Percentiles rank a stretch among this genome's conserved stretches.
Evolutionary conservation across 2,888 invertebrate species (phyloP).

Genomic region (Cremastobaeus sp.): DNA sequence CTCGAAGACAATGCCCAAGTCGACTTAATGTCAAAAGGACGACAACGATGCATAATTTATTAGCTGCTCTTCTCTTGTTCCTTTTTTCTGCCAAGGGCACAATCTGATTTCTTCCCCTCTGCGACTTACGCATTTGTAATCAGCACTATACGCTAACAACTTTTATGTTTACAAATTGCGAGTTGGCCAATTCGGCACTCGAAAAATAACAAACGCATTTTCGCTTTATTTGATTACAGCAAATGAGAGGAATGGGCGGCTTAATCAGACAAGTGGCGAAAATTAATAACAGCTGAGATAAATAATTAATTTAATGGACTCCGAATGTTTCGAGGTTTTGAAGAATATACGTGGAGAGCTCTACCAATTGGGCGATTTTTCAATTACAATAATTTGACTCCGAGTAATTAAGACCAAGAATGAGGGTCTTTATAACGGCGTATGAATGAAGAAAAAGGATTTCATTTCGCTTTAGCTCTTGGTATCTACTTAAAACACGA

Average conservation of each 20-base stretch:
- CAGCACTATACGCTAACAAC: slow-evolving; percentile 5
- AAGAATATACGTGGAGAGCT: slow-evolving; percentile 54
- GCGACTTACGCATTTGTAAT: slow-evolving; percentile 9
- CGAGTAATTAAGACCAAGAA: slow-evolving; percentile 68
- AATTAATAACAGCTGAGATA: slow-evolving; percentile 38
- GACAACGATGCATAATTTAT: slow-evolving; percentile 71
- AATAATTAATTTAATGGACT: slow-evolving; percentile 51
- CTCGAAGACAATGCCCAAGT: slow-evolving; percentile 57
- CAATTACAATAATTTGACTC: slow-evolving; percentile 69
- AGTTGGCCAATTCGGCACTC: no score
- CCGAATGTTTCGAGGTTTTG: slow-evolving; percentile 64
- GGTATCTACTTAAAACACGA: slow-evolving; percentile 26
- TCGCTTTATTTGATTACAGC: no score
- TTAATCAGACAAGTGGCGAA: no score
- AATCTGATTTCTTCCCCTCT: slow-evolving; percentile 18
- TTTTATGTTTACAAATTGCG: slow-evolving; percentile 4
- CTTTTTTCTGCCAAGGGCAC: slow-evolving; percentile 7
- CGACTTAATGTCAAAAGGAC: slow-evolving; percentile 69
- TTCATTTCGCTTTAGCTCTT: slow-evolving; percentile 39
- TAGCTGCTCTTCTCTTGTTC: slow-evolving; percentile 39
- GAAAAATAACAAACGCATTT: no score
- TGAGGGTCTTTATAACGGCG: slow-evolving; percentile 60
- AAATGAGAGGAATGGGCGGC: no score
- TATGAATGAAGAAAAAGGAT: slow-evolving; percentile 66
- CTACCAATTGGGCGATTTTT: slow-evolving; percentile 63